Evolutionary conservation across 1,140 invertebrate species (phyloP), one percentile per base, ranked within the genome.

Genomic region (Oryctes rhinoceros): DNA sequence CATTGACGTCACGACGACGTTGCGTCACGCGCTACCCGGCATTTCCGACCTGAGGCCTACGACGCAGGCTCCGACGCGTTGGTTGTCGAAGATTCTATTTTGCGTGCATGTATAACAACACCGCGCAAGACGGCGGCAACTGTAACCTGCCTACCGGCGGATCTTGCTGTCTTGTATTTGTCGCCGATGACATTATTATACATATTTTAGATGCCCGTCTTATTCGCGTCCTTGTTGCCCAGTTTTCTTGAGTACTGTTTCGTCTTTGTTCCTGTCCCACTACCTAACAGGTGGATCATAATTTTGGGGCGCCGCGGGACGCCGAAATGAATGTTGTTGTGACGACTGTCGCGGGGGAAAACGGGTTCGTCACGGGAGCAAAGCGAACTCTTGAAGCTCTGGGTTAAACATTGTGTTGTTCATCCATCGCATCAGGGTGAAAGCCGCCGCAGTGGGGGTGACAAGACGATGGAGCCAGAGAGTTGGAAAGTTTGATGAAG

Each of bases 1-100:
- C 79, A 80, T 81, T 81, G 80, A 81, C 80, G 80, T 81, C 80
- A 81, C 74, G 71, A 78, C 80, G 80, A 67, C 59, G 75, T 76
- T 75, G 59, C 80, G 77, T 74, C 67, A 65, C 77, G 76, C 80
- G 76, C 77, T 76, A 65, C 67, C 75, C 49, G 49, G 75, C 75
- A 65, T 80, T 80, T 76, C 77, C 80, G n/a, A 53, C 0, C n/a
- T 13, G 49, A 53, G 49, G 49, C 49, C 49, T 53, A 53, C 49
- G 49, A 53, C 49, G 49, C 49, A 53, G 49, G 49, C 49, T 53
- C 49, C n/a, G 49, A 18, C n/a, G 49, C 49, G 49, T 53, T 53
- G 49, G 49, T 53, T 53, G 49, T 53, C 6, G 49, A 9, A 53
- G 49, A 13, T 7, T 18, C n/a, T 53, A 53, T 15, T 53, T 53